These are phyloP conservation scores for Buphagus erythrorhynchus DNA, from an alignment of 2,797 vertebrate species.

Conservation along the genomic window DNA sequence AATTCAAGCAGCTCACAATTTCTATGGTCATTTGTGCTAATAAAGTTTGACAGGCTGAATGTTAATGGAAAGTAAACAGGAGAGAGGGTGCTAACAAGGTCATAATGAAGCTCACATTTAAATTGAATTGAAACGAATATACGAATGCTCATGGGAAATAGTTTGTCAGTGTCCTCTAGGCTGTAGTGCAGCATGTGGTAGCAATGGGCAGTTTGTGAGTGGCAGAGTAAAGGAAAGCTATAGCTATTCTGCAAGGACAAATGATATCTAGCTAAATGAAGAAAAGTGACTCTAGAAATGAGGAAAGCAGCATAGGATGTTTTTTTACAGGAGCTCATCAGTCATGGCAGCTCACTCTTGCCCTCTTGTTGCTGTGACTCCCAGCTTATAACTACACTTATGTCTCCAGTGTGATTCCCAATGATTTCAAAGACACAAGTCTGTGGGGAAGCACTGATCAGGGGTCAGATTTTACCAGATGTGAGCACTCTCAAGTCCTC, in stretches of 20 bases:
- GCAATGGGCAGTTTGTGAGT: conserved; percentile 7
- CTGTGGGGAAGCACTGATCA: neutral
- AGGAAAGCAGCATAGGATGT: neutral
- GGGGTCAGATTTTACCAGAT: neutral
- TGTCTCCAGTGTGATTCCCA: neutral
- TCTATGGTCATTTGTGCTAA: conserved; percentile 55
- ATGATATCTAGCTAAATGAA: neutral
- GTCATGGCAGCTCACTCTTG: neutral
- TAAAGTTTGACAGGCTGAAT: conserved; percentile 58
- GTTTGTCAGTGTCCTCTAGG: conserved; percentile 33
- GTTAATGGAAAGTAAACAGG: conserved; percentile 67
- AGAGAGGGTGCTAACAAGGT: conserved; percentile 61
- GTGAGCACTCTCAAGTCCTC: neutral
- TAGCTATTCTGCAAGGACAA: neutral
- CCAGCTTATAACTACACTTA: neutral
- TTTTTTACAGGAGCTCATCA: neutral
- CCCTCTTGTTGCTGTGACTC: neutral
- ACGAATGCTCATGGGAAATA: neutral
- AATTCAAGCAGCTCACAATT: conserved; percentile 29
- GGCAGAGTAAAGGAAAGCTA: neutral
- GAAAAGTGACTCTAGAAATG: neutral
- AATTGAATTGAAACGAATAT: conserved; percentile 48
- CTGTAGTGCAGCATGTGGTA: conserved; percentile 50
- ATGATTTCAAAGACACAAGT: neutral
- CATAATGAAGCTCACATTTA: conserved; percentile 66